Conservation (phyloP, 92 coral and sea anemone genomes). For the Virgularia gustaviana region DNA sequence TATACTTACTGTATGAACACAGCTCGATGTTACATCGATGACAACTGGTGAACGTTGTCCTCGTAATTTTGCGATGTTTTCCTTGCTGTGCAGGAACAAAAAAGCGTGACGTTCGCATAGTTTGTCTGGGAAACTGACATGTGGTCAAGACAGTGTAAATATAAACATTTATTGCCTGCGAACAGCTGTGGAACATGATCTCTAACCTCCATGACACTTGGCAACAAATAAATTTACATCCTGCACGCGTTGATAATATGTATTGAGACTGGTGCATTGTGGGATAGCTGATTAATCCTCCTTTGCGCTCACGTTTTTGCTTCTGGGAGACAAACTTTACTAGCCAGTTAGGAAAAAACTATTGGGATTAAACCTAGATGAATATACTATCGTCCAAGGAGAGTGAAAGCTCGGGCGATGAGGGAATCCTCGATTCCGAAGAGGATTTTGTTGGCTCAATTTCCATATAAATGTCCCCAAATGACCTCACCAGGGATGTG, state of each 20-base stretch:
- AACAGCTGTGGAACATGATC: neutral
- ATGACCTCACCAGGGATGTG: too few relatives aligned
- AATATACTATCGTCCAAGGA: too few relatives aligned
- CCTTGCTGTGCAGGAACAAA: neutral
- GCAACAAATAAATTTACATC: neutral
- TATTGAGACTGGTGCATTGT: neutral
- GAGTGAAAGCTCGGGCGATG: too few relatives aligned
- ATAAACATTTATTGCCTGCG: neutral
- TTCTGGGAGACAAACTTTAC: too few relatives aligned
- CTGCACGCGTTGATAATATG: neutral
- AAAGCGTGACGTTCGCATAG: neutral
- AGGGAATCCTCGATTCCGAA: too few relatives aligned
- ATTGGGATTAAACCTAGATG: too few relatives aligned
- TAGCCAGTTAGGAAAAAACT: too few relatives aligned
- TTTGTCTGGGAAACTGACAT: neutral
- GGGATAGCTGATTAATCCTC: slow-evolving; percentile 11
- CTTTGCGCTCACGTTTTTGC: too few relatives aligned
- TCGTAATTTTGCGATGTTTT: neutral
- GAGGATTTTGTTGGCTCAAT: too few relatives aligned
- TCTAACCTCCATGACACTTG: slow-evolving; percentile 1
- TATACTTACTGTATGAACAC: neutral
- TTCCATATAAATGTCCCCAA: too few relatives aligned
- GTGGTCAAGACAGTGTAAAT: neutral
- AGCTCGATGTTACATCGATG: neutral
- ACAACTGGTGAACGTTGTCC: neutral